Base-by-base conservation (phyloP, 30 jellyfish, hydroid and myxozoan species). In the Hydra vulgaris region DNA sequence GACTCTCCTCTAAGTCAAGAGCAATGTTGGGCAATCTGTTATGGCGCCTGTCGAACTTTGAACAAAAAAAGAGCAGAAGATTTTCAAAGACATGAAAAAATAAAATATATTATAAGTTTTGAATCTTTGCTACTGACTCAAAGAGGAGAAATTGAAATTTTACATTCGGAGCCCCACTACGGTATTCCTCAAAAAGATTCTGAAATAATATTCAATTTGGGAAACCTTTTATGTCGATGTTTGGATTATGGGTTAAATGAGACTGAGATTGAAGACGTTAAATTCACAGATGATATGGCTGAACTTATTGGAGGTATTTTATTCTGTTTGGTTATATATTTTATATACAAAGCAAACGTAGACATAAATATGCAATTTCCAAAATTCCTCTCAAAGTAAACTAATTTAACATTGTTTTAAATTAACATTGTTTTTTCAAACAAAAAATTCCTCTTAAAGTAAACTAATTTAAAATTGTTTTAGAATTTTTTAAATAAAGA, bases 1-100 rank as follows among this genome's bases (percentile, higher is more conserved):
- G 98, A 86, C 76, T 54, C 92, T 40, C 94, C 88, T 66, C 86
- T 91, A 75, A 86, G 95, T 80, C 95, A 91, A 23, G 98, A 91
- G 85, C 95, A 91, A 66, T 77, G 94, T n/a, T 91, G 98, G 98
- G 89, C 88, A 0, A 72, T 91, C 15, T 83, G 96, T 69, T 84
- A 91, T 78, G 84, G 74, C 73, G 66, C 88, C 0, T 53, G 95
- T 25, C 77, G 83, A 18, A 25, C 79, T 0, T 66, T 91, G 26
- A 21, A 81, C 55, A 52, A 74, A 26, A 73, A 67, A 25, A 53
- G 95, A 71, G 70, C 88, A 17, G 96, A 83, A 72, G 87, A 80
- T 27, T 54, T 83, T 78, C 70, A 74, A 25, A 25, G 77, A 7
- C 82, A 95, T 1, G 83, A 77, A 72, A 83, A 73, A 55, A 77